Base-by-base conservation (phyloP, 1,140 invertebrate species). In the Drosophila sp. region DNA sequence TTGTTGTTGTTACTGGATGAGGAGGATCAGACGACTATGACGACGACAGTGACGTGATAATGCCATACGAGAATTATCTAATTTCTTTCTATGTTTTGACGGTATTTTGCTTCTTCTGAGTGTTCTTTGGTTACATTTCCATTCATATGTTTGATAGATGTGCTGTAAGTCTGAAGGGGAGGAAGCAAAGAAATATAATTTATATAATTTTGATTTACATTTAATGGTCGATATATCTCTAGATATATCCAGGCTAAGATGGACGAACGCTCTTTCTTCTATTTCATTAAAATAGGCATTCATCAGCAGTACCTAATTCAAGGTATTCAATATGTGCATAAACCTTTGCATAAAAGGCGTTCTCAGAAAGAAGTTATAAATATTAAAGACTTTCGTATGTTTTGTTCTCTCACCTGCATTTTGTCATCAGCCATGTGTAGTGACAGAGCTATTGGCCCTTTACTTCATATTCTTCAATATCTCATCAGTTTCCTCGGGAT, bases 401-500 rank as follows among this genome's bases (percentile, higher is more conserved):
- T 55, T 11, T 17, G 17, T 17, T 8, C 29, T 44, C n/a, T 68
- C 10, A 86, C 83, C 79, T 83, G 79, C 65, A 47, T 67, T 72
- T 69, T 50, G 44, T 50, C 44, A 25, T 89, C 71, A 76, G 80
- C 83, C 71, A 50, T 76, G 66, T 58, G 32, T 58, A 35, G 32
- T 58, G 56, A 35, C 1, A 23, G 55, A 33, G 55, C 32, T 8
- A 17, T 65, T 68, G 63, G 70, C 86, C 62, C 67, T 80, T 91
- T 91, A 91, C 75, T 91, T 91, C 90, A 91, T 91, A 70, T 91
- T 91, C 81, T 91, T 91, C 4, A 91, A 76, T 67, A 91, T 91
- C 72, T 91, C 90, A 89, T 98, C 97, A 89, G 95, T 96, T 92
- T 99, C 98, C 83, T 99, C 98, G 32, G 97, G 97, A 92, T 98